Conservation (phyloP, 92 coral and sea anemone genomes). For the Porites divaricata region DNA sequence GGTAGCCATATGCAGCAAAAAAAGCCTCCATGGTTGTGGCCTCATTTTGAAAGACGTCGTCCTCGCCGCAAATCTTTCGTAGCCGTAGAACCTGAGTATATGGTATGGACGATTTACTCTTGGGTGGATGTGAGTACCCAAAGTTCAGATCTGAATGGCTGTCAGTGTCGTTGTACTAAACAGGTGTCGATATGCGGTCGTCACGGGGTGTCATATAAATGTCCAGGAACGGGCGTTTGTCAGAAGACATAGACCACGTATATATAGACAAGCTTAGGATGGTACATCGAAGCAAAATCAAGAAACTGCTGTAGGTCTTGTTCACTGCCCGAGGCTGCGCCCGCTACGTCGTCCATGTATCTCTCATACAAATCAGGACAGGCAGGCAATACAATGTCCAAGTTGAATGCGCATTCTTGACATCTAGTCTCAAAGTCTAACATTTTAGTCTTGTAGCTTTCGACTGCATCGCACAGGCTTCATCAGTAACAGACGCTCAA, state of each 20-base stretch:
- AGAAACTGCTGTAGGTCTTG: background rate
- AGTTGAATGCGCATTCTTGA: no score
- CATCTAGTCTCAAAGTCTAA: no score
- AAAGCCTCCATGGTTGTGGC: background rate
- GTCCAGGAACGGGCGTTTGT: background rate
- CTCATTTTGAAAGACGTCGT: background rate
- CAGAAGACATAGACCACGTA: background rate
- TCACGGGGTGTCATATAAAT: background rate
- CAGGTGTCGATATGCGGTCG: background rate
- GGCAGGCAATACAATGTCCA: no score
- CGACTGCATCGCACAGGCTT: no score
- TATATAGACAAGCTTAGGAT: background rate
- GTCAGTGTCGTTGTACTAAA: slow-evolving; percentile 7
- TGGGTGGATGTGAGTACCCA: background rate
- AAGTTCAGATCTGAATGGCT: slow-evolving; percentile 18
- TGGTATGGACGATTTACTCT: slow-evolving; percentile 8
- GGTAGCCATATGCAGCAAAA: background rate
- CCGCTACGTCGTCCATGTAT: slow-evolving; percentile 24
- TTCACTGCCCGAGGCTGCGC: slow-evolving; percentile 2
- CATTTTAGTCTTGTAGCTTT: no score
- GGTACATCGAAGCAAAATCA: background rate
- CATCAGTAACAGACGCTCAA: no score
- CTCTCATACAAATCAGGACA: slow-evolving; percentile 3
- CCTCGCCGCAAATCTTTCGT: slow-evolving; percentile 5
- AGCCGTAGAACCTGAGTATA: slow-evolving; percentile 4